These are phyloP conservation scores for Sebastes hubbsi DNA, from an alignment of 2,797 vertebrate species.

Conservation along the genomic window DNA sequence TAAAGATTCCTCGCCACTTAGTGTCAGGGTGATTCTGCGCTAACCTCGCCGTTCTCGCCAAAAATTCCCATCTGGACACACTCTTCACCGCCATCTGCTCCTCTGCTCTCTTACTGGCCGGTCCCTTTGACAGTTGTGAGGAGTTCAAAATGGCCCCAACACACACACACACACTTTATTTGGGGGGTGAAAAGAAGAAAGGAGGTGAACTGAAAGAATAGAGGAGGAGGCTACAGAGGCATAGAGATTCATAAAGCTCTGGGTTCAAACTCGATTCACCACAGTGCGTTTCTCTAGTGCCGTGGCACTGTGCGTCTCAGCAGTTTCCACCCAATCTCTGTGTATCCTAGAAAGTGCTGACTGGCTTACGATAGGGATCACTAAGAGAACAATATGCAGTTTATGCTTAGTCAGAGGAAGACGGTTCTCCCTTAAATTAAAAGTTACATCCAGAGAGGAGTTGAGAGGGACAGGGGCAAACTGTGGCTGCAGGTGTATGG, in stretches of 20 bases:
- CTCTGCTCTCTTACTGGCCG: slow-evolving; percentile 46
- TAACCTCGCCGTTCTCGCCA: slow-evolving; percentile 60
- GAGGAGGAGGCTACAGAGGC: slow-evolving; percentile 17
- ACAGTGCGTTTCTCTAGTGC: slow-evolving; percentile 15
- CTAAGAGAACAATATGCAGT: slow-evolving; percentile 60
- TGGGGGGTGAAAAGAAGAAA: slow-evolving; percentile 15
- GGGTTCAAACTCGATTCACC: slow-evolving; percentile 48
- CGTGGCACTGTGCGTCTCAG: slow-evolving; percentile 46
- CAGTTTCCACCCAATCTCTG: slow-evolving; percentile 59
- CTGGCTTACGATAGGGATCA: slow-evolving; percentile 57
- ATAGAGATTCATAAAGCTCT: slow-evolving; percentile 20
- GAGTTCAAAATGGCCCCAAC: slow-evolving; percentile 50
- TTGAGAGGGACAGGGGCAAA: slow-evolving; percentile 21
- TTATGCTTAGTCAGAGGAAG: slow-evolving; percentile 72
- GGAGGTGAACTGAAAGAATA: slow-evolving; percentile 13
- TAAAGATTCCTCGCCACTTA: slow-evolving; percentile 56
- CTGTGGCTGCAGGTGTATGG: slow-evolving; percentile 51
- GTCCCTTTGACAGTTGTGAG: slow-evolving; percentile 49
- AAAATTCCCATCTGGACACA: slow-evolving; percentile 64
- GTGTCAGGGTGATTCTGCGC: slow-evolving; percentile 52
- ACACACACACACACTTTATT: slow-evolving; percentile 5
- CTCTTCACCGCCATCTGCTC: slow-evolving; percentile 64
- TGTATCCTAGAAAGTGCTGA: slow-evolving; percentile 67
- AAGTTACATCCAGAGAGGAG: slow-evolving; percentile 39
- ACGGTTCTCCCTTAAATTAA: slow-evolving; percentile 58